Evolutionary conservation across 2,113 vertebrate species (phyloP), one percentile per base, ranked within the genome.

Genomic region (Plectropomus leopardus): DNA sequence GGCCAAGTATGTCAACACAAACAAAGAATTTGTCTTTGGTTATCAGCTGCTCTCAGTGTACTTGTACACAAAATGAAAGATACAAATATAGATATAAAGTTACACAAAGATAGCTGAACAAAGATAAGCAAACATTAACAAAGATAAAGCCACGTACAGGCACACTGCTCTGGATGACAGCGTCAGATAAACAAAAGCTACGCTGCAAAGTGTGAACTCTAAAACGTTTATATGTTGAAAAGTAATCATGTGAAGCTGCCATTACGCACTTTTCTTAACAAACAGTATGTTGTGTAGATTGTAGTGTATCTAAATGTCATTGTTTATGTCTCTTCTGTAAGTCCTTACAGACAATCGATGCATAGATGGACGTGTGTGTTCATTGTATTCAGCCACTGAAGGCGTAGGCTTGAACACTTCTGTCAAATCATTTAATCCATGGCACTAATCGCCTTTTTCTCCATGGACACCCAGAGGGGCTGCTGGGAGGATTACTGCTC

Each of bases 341-440:
- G 72, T 65, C 28, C 67, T 53, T 7, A 0, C 3, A 76, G 34
- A 58, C 55, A 70, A 34, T 79, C 3, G 0, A 45, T 28, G 30
- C 57, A 30, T 50, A 19, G 42, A 65, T 55, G 34, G 34, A 44
- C 53, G 23, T 47, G 16, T 48, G 64, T 75, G 57, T 70, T 69
- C 60, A 65, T 73, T 80, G 65, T 83, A n/a, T 72, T 78, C 51
- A n/a, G 44, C 42, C 60, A 64, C 24, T 50, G 21, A 76, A 69
- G 30, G 23, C 17, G 11, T 32, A 30, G 55, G 74, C 48, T 54
- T 42, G 36, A 75, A 74, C 55, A 64, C 80, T 76, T 76, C 24
- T 71, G 58, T 71, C 50, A 66, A 61, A 72, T 86, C 71, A 79
- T 64, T 76, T 89, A 83, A 79, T 80, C 76, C 76, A 50, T 54